Percentiles rank a stretch among this genome's conserved stretches.
Evolutionary conservation across 2,113 vertebrate species (phyloP).

Genomic region (Condylura cristata): DNA sequence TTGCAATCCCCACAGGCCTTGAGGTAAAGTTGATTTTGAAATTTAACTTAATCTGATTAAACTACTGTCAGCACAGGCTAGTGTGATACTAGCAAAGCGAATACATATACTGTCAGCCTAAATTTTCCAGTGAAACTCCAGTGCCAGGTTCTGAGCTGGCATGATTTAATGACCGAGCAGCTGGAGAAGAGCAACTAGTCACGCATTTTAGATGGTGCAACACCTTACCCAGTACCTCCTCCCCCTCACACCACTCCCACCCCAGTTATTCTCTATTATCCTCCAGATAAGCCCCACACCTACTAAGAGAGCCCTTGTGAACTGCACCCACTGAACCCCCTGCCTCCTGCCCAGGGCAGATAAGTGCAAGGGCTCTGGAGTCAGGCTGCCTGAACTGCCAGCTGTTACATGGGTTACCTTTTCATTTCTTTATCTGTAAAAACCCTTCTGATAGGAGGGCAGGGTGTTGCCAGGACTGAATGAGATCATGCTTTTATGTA

Average conservation of each 20-base stretch:
- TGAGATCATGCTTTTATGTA: not conserved
- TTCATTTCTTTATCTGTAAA: not conserved
- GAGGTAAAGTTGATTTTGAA: constrained; percentile 36
- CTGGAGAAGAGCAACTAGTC: not conserved
- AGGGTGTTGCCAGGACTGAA: not conserved
- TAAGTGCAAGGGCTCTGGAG: not conserved
- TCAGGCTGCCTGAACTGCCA: not conserved
- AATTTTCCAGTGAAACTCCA: not conserved
- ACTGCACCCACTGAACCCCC: too few relatives aligned
- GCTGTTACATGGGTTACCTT: not conserved
- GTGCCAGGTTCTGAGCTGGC: not conserved
- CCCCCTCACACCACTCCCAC: not conserved
- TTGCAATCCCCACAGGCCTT: constrained; percentile 25
- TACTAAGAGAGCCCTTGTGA: not conserved
- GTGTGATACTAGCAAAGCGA: not conserved
- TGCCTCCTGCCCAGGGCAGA: not conserved
- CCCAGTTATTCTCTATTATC: not conserved
- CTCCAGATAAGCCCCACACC: not conserved
- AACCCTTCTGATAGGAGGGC: not conserved
- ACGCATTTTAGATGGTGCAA: not conserved
- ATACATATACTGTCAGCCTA: not conserved
- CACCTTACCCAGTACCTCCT: not conserved
- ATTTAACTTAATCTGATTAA: constrained; percentile 41
- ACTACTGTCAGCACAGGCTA: constrained; percentile 27
- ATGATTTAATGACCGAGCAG: not conserved